Evolutionary conservation across 2,113 vertebrate genomes (phyloP).

Genomic region (Suricata suricatta): DNA sequence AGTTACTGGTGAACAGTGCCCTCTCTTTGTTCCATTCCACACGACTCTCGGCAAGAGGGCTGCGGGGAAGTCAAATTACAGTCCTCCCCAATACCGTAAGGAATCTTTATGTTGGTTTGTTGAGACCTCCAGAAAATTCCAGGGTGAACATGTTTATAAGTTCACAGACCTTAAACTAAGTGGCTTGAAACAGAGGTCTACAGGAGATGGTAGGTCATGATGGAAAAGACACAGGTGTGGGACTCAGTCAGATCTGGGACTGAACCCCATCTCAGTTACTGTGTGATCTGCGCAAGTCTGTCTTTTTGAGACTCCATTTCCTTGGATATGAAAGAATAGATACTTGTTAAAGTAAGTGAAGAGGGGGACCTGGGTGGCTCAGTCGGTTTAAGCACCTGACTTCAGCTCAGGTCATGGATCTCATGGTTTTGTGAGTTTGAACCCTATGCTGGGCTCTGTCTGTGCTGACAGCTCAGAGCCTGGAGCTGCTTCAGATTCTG

Average conservation of each 20-base stretch:
- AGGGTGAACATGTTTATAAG: neutral
- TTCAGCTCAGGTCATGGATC: too few species aligned
- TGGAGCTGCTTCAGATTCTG: too few species aligned
- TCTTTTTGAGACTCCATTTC: slow-evolving; percentile 13
- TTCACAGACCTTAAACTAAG: neutral
- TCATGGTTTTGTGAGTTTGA: too few species aligned
- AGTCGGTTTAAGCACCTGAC: too few species aligned
- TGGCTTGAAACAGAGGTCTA: neutral
- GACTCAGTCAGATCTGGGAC: neutral
- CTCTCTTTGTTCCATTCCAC: neutral
- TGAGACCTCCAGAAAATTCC: neutral
- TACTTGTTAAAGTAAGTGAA: neutral
- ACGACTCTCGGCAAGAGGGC: neutral
- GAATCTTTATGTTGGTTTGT: neutral
- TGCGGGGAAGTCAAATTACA: neutral
- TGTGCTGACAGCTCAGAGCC: too few species aligned
- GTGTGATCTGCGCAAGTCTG: neutral
- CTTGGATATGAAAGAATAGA: neutral
- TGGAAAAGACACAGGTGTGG: neutral
- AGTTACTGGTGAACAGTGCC: neutral
- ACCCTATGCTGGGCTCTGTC: too few species aligned
- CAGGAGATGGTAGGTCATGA: neutral
- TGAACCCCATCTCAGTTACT: neutral
- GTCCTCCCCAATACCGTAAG: neutral
- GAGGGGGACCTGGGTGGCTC: neutral